Conservation (phyloP, 2,797 vertebrate species). For the Phataginus tricuspis region DNA sequence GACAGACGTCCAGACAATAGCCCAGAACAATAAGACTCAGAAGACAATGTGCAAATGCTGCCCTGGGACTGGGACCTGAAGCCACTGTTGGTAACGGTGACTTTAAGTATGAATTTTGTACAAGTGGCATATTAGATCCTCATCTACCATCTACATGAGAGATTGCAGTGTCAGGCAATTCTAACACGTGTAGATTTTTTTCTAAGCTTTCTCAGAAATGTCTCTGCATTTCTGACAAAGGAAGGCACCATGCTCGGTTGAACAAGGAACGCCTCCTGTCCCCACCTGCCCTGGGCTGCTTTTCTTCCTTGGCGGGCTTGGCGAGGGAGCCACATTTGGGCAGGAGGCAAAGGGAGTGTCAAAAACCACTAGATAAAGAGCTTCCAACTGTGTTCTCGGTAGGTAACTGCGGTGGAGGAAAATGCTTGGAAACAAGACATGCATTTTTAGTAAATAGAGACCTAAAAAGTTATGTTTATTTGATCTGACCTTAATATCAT, state of each 20-base stretch:
- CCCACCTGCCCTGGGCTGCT: constrained; percentile 80
- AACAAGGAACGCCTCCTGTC: constrained; percentile 76
- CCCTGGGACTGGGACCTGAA: constrained; percentile 61
- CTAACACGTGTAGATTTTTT: constrained; percentile 57
- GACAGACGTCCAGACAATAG: neutral
- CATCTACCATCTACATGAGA: constrained; percentile 67
- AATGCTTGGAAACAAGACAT: constrained; percentile 73
- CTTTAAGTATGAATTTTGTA: constrained; percentile 77
- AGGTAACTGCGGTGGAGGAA: constrained; percentile 67
- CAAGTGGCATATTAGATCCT: constrained; percentile 73
- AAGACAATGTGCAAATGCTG: neutral
- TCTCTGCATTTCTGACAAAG: constrained; percentile 79
- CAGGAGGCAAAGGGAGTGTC: constrained; percentile 71
- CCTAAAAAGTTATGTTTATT: constrained; percentile 84
- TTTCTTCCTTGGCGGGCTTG: constrained; percentile 73
- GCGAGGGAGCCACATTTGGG: constrained; percentile 68
- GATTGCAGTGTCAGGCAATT: constrained; percentile 57
- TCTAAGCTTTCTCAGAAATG: constrained; percentile 75
- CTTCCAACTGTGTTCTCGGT: constrained; percentile 65
- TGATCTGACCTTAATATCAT: constrained; percentile 79
- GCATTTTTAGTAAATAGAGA: constrained; percentile 82
- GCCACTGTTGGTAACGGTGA: constrained; percentile 63
- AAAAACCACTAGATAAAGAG: constrained; percentile 71
- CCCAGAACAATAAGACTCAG: neutral
- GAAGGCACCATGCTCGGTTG: constrained; percentile 73